These are phyloP conservation scores for Choreutis nemorana DNA, from an alignment of 2,888 invertebrate genomes.

Conservation along the genomic window DNA sequence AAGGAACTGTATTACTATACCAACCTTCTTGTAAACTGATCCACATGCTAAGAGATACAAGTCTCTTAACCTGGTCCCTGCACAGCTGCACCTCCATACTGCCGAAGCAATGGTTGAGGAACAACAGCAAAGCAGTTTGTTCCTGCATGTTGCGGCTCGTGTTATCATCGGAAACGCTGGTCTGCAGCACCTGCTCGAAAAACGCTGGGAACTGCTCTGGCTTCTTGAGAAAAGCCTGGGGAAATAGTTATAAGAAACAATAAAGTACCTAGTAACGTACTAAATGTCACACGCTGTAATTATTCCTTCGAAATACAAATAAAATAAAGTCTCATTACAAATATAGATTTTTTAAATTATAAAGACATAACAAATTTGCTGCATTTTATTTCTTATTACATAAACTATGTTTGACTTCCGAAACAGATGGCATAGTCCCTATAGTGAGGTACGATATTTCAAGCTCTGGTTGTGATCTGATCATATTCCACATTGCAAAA, in stretches of 20 bases:
- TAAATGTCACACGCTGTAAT: no score
- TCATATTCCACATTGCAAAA: no score
- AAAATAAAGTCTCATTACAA: no score
- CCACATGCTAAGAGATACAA: constrained; percentile 96
- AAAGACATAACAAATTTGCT: no score
- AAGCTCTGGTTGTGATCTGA: no score
- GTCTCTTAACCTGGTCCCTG: constrained; percentile 87
- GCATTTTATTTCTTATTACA: no score
- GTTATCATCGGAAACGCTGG: constrained; percentile 72
- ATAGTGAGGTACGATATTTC: no score
- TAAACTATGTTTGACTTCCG: no score
- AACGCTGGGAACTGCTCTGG: constrained; percentile 82
- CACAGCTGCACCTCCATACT: constrained; percentile 97
- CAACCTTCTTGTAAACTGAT: constrained; percentile 81
- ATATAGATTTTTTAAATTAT: no score
- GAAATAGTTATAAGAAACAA: constrained; percentile 13
- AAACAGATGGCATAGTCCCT: no score
- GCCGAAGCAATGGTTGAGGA: constrained; percentile 96
- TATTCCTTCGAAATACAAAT: no score
- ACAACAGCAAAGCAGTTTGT: constrained; percentile 87
- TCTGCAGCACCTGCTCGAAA: constrained; percentile 81
- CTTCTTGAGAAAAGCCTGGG: constrained; percentile 78
- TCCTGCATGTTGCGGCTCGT: constrained; percentile 66
- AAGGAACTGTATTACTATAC: constrained; percentile 16
- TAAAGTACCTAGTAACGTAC: no score